A percentile compares a stretch with the other conserved stretches of the same genome.
These are phyloP conservation scores for Thaleichthys pacificus DNA, from an alignment of 2,797 vertebrate genomes.

Conservation along the genomic window DNA sequence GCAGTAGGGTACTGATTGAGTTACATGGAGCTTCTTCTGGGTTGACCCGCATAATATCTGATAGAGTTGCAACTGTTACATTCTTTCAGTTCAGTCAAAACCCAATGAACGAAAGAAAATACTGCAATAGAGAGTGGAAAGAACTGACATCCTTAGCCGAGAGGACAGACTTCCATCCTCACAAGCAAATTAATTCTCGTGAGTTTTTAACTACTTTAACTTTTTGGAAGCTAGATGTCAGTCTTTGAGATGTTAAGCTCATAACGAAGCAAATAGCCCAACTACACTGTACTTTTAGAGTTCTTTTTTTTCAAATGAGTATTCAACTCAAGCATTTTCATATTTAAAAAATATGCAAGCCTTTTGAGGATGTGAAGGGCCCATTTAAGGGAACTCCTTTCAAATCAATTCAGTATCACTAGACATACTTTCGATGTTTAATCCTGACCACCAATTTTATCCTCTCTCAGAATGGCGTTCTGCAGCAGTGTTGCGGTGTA, in stretches of 20 bases:
- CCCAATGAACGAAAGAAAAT: not conserved
- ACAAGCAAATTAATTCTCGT: no score
- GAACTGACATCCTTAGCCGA: not conserved
- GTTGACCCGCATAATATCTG: conserved; percentile 45
- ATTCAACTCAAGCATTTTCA: not conserved
- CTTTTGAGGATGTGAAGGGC: no score
- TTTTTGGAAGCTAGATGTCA: no score
- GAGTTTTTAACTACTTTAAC: no score
- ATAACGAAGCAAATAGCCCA: not conserved
- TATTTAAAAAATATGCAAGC: no score
- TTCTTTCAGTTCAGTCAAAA: not conserved
- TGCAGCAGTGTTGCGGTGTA: not conserved
- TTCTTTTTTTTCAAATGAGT: not conserved
- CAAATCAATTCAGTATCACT: not conserved
- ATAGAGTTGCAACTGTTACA: conserved; percentile 46
- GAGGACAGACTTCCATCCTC: not conserved
- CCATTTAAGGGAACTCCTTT: no score
- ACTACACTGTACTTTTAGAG: not conserved
- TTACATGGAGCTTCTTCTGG: conserved; percentile 51
- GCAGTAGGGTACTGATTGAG: conserved; percentile 45
- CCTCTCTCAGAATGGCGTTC: not conserved
- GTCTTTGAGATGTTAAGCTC: not conserved
- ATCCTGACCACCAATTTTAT: no score
- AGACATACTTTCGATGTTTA: not conserved
- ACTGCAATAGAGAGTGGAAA: not conserved